A percentile compares a stretch with the other conserved stretches of the same genome.
phyloP scores from a whole-genome alignment of 2,888 invertebrate species.

The Epsilonema sp. region DNA sequence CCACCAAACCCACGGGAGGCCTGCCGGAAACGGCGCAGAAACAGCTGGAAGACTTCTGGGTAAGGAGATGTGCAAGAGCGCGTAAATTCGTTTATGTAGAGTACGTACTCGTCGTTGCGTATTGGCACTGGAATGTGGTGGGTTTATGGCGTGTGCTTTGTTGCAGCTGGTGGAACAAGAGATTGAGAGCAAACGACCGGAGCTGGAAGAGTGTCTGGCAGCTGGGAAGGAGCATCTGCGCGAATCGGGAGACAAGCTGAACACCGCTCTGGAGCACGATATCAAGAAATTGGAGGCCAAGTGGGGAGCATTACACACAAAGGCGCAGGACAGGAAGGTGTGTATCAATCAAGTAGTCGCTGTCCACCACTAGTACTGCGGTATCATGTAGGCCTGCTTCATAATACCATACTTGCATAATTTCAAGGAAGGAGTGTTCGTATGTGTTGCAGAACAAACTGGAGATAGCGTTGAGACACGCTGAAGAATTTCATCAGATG shows the following conservation, averaged over 20 bases:
- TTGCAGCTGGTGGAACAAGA: conserved; percentile 52
- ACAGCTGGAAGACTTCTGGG: conserved; percentile 89
- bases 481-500: conserved; percentile 79
- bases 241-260: conserved; percentile 43
- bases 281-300: conserved; percentile 66
- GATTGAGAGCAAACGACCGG: conserved; percentile 69
- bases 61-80: conserved; percentile 26
- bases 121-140: too few species aligned
- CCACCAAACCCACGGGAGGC: conserved; percentile 88
- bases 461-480: conserved; percentile 87
- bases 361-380: too few species aligned
- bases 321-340: conserved; percentile 76
- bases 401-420: too few species aligned
- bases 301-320: conserved; percentile 73
- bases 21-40: conserved; percentile 92
- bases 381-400: too few species aligned
- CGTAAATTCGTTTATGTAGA: too few species aligned
- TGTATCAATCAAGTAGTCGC: too few species aligned
- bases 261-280: conserved; percentile 65
- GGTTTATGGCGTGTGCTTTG: neutral
- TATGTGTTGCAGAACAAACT: conserved; percentile 51
- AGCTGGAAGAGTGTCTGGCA: conserved; percentile 68
- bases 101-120: too few species aligned
- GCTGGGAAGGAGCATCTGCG: conserved; percentile 73
- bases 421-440: too few species aligned